These are phyloP conservation scores for Chloroclysta siterata DNA, from an alignment of 2,888 invertebrate genomes.

Conservation along the genomic window DNA sequence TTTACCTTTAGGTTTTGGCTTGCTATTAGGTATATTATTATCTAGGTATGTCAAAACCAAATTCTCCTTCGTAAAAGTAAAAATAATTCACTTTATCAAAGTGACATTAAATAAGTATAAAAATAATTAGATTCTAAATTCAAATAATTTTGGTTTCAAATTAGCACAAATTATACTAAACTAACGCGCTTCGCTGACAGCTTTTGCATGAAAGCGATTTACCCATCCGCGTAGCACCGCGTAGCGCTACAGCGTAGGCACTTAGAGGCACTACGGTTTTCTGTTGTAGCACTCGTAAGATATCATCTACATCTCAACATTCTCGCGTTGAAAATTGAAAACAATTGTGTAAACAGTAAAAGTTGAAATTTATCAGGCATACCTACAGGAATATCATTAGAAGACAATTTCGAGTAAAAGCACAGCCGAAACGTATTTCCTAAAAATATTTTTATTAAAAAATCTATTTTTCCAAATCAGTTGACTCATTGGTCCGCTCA, in stretches of 20 bases:
- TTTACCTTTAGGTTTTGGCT: slow-evolving; percentile 29
- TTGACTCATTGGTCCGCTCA: slow-evolving; percentile 81
- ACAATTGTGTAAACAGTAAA: slow-evolving; percentile 26
- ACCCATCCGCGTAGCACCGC: slow-evolving; percentile 3
- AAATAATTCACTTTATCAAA: not conserved
- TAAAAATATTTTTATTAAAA: slow-evolving; percentile 68
- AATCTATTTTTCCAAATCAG: slow-evolving; percentile 71
- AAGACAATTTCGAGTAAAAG: slow-evolving; percentile 64
- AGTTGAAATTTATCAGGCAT: slow-evolving; percentile 29
- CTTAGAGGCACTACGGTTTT: slow-evolving; percentile 31
- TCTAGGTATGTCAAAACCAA: slow-evolving; percentile 1
- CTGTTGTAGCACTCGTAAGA: slow-evolving; percentile 4
- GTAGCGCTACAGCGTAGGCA: slow-evolving; percentile 24
- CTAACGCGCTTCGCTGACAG: slow-evolving; percentile 6
- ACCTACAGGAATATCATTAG: slow-evolving; percentile 38
- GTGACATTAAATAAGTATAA: not conserved
- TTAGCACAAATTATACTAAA: not conserved
- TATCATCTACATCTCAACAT: slow-evolving; percentile 27
- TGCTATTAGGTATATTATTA: not conserved
- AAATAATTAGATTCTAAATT: not conserved
- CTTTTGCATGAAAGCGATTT: slow-evolving; percentile 15
- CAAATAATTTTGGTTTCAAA: not conserved
- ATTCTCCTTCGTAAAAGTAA: not conserved
- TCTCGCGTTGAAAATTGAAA: slow-evolving; percentile 12
- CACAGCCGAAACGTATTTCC: slow-evolving; percentile 77